Evolutionary conservation across 2,797 vertebrate species (phyloP).

Genomic region (Peromyscus attwateri): DNA sequence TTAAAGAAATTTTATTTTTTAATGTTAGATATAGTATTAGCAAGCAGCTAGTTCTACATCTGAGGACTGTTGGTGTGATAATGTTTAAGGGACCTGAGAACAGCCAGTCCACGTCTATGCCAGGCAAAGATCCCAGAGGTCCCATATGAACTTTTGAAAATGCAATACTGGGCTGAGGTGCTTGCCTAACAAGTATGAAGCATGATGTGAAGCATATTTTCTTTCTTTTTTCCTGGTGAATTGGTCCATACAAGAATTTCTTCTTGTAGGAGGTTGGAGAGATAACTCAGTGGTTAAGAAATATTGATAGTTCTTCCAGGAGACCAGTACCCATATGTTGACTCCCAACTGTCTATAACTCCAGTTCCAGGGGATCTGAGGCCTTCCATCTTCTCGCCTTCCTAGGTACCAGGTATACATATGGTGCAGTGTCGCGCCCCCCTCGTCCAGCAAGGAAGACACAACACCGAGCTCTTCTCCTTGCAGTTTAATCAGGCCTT

Average conservation of each 20-base stretch:
- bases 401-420: background rate
- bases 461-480: no score
- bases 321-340: no score
- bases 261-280: background rate
- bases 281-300: background rate
- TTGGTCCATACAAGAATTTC: background rate
- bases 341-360: background rate
- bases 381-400: background rate
- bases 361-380: background rate
- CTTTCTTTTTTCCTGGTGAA: background rate
- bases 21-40: background rate
- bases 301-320: background rate
- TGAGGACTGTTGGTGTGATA: background rate
- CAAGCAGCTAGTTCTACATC: background rate
- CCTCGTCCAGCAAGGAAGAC: no score
- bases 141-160: background rate
- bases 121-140: fast-evolving
- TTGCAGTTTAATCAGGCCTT: no score
- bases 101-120: background rate
- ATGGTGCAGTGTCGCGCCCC: no score
- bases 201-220: fast-evolving
- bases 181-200: background rate
- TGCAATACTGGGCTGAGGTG: fast-evolving
- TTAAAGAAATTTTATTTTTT: background rate
- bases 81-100: background rate